These are phyloP conservation scores for Drosophila busckii DNA, from an alignment of 1,140 invertebrate species.

Conservation along the genomic window DNA sequence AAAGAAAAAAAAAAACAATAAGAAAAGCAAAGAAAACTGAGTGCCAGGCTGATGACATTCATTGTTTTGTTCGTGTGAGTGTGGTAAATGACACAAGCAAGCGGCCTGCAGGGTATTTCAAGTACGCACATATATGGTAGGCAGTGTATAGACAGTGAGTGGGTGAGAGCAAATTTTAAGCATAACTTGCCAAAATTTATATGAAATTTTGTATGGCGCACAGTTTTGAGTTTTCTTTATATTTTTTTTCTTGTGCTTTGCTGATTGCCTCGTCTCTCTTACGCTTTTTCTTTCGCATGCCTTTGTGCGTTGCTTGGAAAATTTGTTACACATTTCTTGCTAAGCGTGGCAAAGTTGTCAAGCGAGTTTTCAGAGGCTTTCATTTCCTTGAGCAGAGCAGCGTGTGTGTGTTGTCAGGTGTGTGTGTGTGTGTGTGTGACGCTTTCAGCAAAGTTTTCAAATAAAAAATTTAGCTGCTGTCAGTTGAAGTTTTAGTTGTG, in stretches of 20 bases:
- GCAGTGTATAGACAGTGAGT: too few species aligned
- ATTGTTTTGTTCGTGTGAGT: conserved; percentile 67
- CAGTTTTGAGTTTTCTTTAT: background rate
- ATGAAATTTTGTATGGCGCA: conserved; percentile 41
- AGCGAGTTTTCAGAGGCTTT: conserved; percentile 47
- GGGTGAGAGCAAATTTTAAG: conserved; percentile 26
- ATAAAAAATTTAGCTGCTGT: conserved; percentile 57
- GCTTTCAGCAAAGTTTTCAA: conserved; percentile 43
- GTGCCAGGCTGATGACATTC: conserved; percentile 68
- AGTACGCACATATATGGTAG: conserved; percentile 6
- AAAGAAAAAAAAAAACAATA: too few species aligned
- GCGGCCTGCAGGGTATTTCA: conserved; percentile 7
- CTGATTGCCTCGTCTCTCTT: background rate
- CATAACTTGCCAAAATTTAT: conserved; percentile 40
- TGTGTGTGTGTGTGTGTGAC: conserved; percentile 3
- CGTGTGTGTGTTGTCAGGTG: conserved; percentile 30
- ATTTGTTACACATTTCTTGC: conserved; percentile 34
- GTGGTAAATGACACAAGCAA: conserved; percentile 45
- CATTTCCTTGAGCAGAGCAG: too few species aligned
- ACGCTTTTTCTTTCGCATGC: conserved; percentile 14
- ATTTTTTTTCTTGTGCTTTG: background rate
- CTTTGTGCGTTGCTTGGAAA: conserved; percentile 25
- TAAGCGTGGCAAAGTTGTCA: too few species aligned
- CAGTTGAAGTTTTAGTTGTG: background rate
- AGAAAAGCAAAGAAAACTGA: conserved; percentile 74